Base-by-base conservation (phyloP, 2,113 vertebrate species). In the Opisthocomus hoazin region DNA sequence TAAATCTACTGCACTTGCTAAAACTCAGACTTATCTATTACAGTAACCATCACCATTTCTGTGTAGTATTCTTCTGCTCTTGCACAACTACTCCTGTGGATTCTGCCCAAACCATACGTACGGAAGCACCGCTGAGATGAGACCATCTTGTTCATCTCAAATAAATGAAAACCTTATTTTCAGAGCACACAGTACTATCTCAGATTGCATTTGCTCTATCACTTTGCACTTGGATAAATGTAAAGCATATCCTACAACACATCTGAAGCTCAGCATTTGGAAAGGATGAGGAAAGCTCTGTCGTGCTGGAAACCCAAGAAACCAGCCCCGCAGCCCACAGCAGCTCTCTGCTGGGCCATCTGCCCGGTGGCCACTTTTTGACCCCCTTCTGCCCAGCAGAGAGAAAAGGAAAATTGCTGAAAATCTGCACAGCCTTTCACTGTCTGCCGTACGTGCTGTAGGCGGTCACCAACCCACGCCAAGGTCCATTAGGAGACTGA, bases 251-350 rank as follows among this genome's bases (percentile, higher is more conserved):
- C 39, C 36, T 37, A 39, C 36, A 50, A 24, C 24, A 26, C 21
- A 30, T 4, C 50, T 43, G 5, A 54, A 65, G 36, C 24, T 36
- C 1, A 2, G 39, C 23, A 9, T 30, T 53, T 0, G 1, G 12
- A 37, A 48, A 23, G 43, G 23, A 50, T 0, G 0, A 73, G 18
- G 34, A 39, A 77, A 36, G 15, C 30, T 61, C 48, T 39, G 0
- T 10, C 10, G 46, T 5, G 8, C 0, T 43, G 39, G n/a, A 46
- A 60, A 74, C 10, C 16, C 77, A 43, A 61, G 71, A 30, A 69
- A 23, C 5, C 24, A 76, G n/a, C 23, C 39, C 13, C 14, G 2
- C 3, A 15, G 57, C 13, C 10, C 12, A 3, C 8, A 30, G 74
- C 34, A 61, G 39, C 23, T 61, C 43, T 53, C 39, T 57, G 36